Percentiles rank a stretch among this genome's conserved stretches.
phyloP scores from a whole-genome alignment of 2,113 vertebrate species.

The Hydrolagus affinis region DNA sequence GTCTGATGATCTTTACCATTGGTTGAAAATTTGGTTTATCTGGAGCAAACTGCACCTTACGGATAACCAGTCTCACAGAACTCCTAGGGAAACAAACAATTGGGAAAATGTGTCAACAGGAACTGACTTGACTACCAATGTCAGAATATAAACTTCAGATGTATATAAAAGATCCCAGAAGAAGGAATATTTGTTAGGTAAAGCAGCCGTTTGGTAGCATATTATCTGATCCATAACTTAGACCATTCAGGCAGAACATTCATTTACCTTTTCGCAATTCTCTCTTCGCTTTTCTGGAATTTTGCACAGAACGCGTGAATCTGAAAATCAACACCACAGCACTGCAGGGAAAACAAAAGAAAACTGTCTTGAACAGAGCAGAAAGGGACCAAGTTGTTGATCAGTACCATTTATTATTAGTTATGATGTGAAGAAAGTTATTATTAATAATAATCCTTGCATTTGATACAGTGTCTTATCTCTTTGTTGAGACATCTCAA shows the following conservation, averaged over 20 bases:
- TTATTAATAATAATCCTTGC: no score
- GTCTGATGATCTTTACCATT: conserved; percentile 63
- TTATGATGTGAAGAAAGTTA: no score
- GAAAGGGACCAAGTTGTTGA: background rate
- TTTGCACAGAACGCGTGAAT: conserved; percentile 77
- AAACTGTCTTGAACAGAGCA: background rate
- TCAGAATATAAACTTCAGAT: no score
- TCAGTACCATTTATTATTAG: no score
- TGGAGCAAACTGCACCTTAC: conserved; percentile 80
- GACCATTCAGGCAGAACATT: background rate
- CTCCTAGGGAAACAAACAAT: conserved; percentile 53
- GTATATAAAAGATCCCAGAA: no score
- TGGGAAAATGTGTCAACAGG: background rate
- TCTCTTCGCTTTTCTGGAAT: conserved; percentile 54
- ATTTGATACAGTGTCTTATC: no score
- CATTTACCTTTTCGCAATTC: conserved; percentile 67
- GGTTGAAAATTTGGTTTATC: conserved; percentile 55
- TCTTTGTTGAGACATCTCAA: no score
- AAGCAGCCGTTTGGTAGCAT: no score
- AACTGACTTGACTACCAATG: no score
- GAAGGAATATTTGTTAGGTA: no score
- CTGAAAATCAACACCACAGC: conserved; percentile 86
- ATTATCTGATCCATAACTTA: no score
- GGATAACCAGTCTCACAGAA: conserved; percentile 71
- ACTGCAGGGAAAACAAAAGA: conserved; percentile 49